Percentiles rank a stretch among this genome's conserved stretches.
phyloP scores from a whole-genome alignment of 2,113 vertebrate genomes.

The Phaetusa simplex region DNA sequence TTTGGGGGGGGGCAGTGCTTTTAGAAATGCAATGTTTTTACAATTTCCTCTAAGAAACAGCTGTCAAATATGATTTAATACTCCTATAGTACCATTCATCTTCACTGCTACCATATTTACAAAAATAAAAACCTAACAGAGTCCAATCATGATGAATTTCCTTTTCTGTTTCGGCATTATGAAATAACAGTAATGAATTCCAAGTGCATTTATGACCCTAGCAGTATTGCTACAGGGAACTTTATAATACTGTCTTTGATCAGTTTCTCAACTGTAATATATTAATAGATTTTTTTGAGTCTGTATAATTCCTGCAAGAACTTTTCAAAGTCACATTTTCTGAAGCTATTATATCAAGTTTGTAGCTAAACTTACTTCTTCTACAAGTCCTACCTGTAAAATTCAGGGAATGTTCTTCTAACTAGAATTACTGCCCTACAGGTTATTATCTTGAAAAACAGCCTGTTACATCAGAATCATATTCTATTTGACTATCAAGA shows the following conservation, averaged over 20 bases:
- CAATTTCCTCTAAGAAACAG: neutral
- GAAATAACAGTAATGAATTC: constrained; percentile 36
- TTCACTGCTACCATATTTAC: constrained; percentile 18
- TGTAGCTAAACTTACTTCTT: neutral
- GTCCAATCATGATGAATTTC: constrained; percentile 10
- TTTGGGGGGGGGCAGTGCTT: neutral
- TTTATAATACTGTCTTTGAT: constrained; percentile 38
- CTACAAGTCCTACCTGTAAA: neutral
- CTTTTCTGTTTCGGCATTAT: neutral
- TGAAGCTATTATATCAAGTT: neutral
- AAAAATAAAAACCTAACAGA: neutral
- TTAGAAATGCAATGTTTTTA: neutral
- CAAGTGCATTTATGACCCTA: constrained; percentile 13
- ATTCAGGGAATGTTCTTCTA: neutral
- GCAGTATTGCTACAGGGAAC: neutral
- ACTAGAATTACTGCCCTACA: neutral
- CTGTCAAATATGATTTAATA: neutral
- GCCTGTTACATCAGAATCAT: neutral
- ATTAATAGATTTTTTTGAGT: constrained; percentile 29
- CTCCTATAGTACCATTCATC: neutral
- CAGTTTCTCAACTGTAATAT: constrained; percentile 2
- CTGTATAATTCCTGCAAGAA: constrained; percentile 4
- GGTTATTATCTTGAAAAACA: neutral
- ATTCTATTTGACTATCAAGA: neutral
- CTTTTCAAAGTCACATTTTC: constrained; percentile 38